These are phyloP conservation scores for Platygyra sinensis DNA, from an alignment of 64 coral and sea anemone species.

Conservation along the genomic window DNA sequence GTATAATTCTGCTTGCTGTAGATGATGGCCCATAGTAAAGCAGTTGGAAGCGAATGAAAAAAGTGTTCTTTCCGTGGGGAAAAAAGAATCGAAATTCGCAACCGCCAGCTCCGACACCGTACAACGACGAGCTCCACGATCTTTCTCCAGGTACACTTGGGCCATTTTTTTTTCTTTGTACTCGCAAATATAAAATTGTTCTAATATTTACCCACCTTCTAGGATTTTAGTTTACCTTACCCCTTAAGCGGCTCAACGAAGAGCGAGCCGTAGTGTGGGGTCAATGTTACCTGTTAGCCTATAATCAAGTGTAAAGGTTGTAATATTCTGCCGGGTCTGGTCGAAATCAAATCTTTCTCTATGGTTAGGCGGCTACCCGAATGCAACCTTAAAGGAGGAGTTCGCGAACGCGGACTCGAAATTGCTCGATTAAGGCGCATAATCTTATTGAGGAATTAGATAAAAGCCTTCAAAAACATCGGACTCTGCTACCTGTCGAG, in stretches of 20 bases:
- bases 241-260: background rate
- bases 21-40: conserved; percentile 27
- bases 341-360: background rate
- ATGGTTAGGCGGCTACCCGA: background rate
- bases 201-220: conserved; percentile 1
- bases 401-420: background rate
- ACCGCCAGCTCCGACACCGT: background rate
- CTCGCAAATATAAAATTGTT: background rate
- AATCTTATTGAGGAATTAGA: background rate
- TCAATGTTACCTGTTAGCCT: background rate
- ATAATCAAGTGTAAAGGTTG: background rate
- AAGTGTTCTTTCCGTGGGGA: conserved; percentile 45
- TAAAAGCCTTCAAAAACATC: background rate
- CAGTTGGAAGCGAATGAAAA: conserved; percentile 50
- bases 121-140: conserved; percentile 25
- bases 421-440: background rate
- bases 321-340: background rate
- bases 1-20: background rate
- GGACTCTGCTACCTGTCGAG: background rate
- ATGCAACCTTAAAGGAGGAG: background rate
- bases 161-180: background rate
- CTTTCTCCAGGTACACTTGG: conserved; percentile 23
- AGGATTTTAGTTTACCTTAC: conserved; percentile 14
- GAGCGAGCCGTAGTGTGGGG: background rate
- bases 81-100: conserved; percentile 24